Conservation (phyloP, 2,888 invertebrate genomes). For the Nomada fucata region DNA sequence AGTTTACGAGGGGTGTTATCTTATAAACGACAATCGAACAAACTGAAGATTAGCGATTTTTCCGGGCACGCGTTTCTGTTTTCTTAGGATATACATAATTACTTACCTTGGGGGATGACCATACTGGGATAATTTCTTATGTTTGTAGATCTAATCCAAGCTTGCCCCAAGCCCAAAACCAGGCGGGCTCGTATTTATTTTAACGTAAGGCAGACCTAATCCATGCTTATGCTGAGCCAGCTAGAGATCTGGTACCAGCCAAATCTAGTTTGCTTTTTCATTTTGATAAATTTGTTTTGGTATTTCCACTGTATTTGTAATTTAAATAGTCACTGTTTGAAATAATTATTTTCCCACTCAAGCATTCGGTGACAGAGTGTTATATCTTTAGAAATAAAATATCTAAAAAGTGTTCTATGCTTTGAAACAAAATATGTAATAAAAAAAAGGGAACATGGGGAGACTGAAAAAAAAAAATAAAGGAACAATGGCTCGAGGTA, state of each 20-base stretch:
- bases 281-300: not conserved
- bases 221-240: conserved; percentile 1
- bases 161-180: conserved; percentile 1
- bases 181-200: not conserved
- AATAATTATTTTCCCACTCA: no score
- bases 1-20: no score
- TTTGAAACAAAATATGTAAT: no score
- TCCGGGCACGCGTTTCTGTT: not conserved
- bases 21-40: no score
- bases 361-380: no score
- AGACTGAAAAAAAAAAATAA: not conserved
- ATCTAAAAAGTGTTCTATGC: no score
- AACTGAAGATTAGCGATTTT: no score
- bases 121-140: not conserved
- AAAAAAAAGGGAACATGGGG: not conserved
- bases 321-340: not conserved
- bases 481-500: conserved; percentile 71
- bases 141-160: conserved; percentile 25
- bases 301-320: not conserved
- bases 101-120: conserved; percentile 5
- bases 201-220: conserved; percentile 11
- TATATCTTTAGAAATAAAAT: no score
- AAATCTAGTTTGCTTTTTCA: not conserved
- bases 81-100: not conserved
- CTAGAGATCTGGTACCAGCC: not conserved